phyloP scores from a whole-genome alignment of 2,888 invertebrate genomes.

The Mayetiola destructor region DNA sequence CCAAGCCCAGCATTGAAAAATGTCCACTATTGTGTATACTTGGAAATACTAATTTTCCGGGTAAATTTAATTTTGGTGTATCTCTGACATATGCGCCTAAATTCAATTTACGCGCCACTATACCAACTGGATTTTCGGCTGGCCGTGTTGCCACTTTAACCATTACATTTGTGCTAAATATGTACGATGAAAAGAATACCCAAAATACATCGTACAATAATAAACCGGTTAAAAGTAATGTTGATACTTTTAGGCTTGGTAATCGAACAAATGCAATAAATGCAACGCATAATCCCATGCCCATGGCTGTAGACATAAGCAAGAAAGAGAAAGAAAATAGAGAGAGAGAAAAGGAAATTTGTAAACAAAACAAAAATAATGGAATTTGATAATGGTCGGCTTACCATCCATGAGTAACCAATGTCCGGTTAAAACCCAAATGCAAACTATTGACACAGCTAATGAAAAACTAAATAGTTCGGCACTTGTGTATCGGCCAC shows the following conservation, averaged over 20 bases:
- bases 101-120: constrained; percentile 85
- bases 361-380: neutral
- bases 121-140: constrained; percentile 83
- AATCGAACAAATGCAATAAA: constrained; percentile 93
- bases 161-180: constrained; percentile 98
- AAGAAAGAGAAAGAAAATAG: neutral
- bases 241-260: constrained; percentile 91
- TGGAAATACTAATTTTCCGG: constrained; percentile 93
- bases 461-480: constrained; percentile 86
- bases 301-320: constrained; percentile 58
- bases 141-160: constrained; percentile 80
- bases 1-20: constrained; percentile 87
- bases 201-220: constrained; percentile 95
- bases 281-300: constrained; percentile 95
- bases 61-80: constrained; percentile 87
- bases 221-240: constrained; percentile 80
- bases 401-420: constrained; percentile 94
- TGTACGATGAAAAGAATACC: constrained; percentile 97
- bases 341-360: neutral
- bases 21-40: constrained; percentile 92
- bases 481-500: constrained; percentile 87
- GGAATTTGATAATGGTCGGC: constrained; percentile 20
- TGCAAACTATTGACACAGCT: constrained; percentile 84
- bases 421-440: constrained; percentile 96
- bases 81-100: constrained; percentile 80